Evolutionary conservation across 2,888 invertebrate species (phyloP), one percentile per base, ranked within the genome.

Genomic region (Lysandra coridon): DNA sequence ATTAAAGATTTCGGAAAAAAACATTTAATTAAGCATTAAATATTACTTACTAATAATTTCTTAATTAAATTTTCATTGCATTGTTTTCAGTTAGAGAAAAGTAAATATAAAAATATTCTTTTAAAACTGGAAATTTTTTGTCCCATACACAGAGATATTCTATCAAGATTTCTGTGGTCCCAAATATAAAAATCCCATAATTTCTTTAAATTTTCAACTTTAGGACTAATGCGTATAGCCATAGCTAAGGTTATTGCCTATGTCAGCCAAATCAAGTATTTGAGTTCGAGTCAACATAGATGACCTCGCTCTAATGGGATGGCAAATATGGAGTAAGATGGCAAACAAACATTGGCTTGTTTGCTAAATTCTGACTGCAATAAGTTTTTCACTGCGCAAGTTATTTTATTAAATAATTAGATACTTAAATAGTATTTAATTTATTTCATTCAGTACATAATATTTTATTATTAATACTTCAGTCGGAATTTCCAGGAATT

Each of bases 301-400:
- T 78, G 87, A 84, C 86, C 88, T 86, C 87, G 89, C 87, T 89
- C 90, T 91, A 92, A 93, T 92, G 91, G 91, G 84, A 89, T 83
- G 86, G 86, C 90, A 92, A 92, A 92, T 90, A 91, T 81, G 81
- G 83, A 84, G 85, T 82, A 83, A 88, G 87, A 90, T 90, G 87
- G 87, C 88, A 88, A 89, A 88, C 88, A 88, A 88, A 88, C 87
- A 33, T 87, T 86, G 84, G 6, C 30, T 30, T 49, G 30, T 75
- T 75, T 53, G 49, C 64, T 12, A 64, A 30, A 64, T 30, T 64
- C 64, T 30, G 30, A 64, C 10, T 64, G 64, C 30, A 30, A 64
- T 64, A 64, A 64, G 64, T 23, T 64, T 30, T 64, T 64, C 12
- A 64, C 30, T 64, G 1, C 7, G 30, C 12, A 30, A 64, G 64